Conservation (phyloP, 2,888 invertebrate genomes). For the Lepetodrilus schrolli region DNA sequence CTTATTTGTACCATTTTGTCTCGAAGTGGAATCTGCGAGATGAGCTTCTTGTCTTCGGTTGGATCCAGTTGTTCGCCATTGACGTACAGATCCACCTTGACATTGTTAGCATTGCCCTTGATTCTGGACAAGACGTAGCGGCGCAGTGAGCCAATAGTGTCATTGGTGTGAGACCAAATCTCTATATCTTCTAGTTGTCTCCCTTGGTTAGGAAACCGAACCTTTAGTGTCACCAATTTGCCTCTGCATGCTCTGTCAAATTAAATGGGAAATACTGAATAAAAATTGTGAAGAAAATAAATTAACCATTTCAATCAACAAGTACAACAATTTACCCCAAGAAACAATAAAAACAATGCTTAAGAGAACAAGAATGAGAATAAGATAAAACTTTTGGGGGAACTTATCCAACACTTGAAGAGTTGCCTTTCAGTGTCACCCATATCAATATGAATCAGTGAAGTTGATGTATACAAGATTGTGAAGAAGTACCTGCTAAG, state of each 20-base stretch:
- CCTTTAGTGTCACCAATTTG: conserved; percentile 89
- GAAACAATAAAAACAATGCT: no score
- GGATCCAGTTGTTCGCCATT: conserved; percentile 92
- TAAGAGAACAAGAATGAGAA: not conserved
- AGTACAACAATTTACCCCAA: no score
- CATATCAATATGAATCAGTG: not conserved
- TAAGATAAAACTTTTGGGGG: not conserved
- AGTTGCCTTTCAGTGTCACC: not conserved
- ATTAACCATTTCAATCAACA: no score
- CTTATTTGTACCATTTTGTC: conserved; percentile 96
- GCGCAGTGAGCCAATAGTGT: conserved; percentile 90
- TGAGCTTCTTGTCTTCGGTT: conserved; percentile 88
- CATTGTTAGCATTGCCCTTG: conserved; percentile 80
- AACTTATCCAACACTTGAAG: not conserved
- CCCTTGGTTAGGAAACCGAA: conserved; percentile 90
- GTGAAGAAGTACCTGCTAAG: conserved; percentile 83
- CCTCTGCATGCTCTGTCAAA: conserved; percentile 88
- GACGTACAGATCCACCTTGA: conserved; percentile 92
- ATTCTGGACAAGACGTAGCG: conserved; percentile 78
- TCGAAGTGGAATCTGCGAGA: conserved; percentile 88
- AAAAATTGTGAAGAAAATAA: no score
- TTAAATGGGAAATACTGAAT: no score
- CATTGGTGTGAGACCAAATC: conserved; percentile 93
- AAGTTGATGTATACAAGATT: not conserved
- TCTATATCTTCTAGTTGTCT: conserved; percentile 89